phyloP scores from a whole-genome alignment of 2,113 vertebrate species.

The Muntiacus muntjak region DNA sequence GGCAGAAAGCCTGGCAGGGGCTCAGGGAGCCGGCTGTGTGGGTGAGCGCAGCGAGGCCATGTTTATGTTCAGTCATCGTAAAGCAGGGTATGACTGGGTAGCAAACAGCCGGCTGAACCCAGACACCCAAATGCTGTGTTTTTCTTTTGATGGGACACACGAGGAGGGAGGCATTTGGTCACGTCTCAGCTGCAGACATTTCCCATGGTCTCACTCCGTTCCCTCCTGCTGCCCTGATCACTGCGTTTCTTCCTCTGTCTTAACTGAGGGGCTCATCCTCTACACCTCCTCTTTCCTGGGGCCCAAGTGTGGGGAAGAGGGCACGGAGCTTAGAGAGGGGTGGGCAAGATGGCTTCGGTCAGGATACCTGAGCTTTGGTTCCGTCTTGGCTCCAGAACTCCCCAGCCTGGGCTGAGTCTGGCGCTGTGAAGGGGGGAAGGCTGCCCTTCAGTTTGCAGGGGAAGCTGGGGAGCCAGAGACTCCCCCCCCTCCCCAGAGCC shows the following conservation, averaged over 20 bases:
- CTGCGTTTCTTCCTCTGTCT: neutral
- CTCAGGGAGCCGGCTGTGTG: neutral
- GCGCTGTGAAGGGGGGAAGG: neutral
- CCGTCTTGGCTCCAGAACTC: neutral
- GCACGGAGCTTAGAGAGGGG: neutral
- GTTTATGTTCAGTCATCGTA: neutral
- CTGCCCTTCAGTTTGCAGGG: neutral
- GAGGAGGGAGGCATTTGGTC: neutral
- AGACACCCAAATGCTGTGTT: neutral
- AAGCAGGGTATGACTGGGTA: neutral
- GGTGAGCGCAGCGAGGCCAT: accelerated
- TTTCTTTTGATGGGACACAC: neutral
- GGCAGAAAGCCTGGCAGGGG: neutral
- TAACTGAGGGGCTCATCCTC: neutral
- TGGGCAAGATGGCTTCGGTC: neutral
- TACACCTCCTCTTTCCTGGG: neutral
- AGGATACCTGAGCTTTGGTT: neutral
- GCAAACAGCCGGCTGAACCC: neutral
- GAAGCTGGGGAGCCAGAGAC: neutral
- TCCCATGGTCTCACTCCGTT: neutral
- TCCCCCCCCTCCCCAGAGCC: neutral
- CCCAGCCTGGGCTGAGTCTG: neutral
- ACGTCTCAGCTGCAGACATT: neutral
- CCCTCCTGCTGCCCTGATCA: neutral
- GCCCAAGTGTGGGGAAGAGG: neutral